Percentiles rank a stretch among this genome's conserved stretches.
These are phyloP conservation scores for Chaunax sp. DNA, from an alignment of 2,797 vertebrate species.

Conservation along the genomic window DNA sequence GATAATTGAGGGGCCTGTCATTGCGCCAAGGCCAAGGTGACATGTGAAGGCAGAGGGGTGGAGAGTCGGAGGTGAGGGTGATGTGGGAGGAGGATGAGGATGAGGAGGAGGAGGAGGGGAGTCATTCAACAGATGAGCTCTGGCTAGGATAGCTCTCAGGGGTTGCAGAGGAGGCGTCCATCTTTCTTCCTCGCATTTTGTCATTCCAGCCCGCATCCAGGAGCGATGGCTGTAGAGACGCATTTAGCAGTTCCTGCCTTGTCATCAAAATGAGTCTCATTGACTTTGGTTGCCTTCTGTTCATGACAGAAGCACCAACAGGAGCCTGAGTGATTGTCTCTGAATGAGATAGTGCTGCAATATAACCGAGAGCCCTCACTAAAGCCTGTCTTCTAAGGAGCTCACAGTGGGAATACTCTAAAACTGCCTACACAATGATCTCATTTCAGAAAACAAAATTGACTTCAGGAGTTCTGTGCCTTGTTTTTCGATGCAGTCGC, in stretches of 20 bases:
- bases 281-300: slow-evolving; percentile 76
- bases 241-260: slow-evolving; percentile 73
- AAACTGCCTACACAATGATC: slow-evolving; percentile 48
- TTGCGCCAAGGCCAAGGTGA: slow-evolving; percentile 75
- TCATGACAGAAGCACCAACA: slow-evolving; percentile 63
- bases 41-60: slow-evolving; percentile 42
- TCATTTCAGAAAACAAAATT: slow-evolving; percentile 25
- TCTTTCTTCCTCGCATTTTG: slow-evolving; percentile 59
- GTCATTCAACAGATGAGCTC: slow-evolving; percentile 76
- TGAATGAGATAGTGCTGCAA: slow-evolving; percentile 56
- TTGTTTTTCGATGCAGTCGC: slow-evolving; percentile 14
- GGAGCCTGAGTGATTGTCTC: slow-evolving; percentile 52
- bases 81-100: slow-evolving; percentile 9
- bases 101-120: slow-evolving; percentile 11
- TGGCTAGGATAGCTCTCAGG: slow-evolving; percentile 44
- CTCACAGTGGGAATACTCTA: slow-evolving; percentile 30
- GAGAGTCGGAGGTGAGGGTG: slow-evolving; percentile 60
- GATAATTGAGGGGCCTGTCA: slow-evolving; percentile 81
- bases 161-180: slow-evolving; percentile 54
- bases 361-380: slow-evolving; percentile 39
- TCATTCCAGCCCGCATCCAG: slow-evolving; percentile 50
- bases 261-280: slow-evolving; percentile 79
- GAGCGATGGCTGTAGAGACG: slow-evolving; percentile 64
- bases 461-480: slow-evolving; percentile 13
- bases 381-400: slow-evolving; percentile 35